These are phyloP conservation scores for Microcebus ravelobensis DNA, from an alignment of 2,113 vertebrate species.

Conservation along the genomic window DNA sequence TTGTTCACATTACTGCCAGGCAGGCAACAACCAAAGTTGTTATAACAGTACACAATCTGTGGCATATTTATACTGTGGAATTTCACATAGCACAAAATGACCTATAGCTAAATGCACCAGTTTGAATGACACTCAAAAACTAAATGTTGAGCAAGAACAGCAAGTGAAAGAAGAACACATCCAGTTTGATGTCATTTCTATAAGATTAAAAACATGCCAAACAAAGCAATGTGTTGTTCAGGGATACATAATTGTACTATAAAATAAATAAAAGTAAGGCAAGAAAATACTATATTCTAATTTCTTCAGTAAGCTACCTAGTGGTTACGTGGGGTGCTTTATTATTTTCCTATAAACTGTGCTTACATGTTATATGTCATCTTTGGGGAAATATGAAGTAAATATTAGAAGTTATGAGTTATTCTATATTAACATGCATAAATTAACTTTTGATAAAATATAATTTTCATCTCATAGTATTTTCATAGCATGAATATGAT, in stretches of 20 bases:
- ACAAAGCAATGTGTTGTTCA: not conserved
- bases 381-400: not conserved
- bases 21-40: not conserved
- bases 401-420: not conserved
- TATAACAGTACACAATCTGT: too few species aligned
- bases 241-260: not conserved
- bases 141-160: not conserved
- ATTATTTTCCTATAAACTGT: not conserved
- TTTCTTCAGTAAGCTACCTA: conserved; percentile 23
- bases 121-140: not conserved
- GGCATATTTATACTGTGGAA: not conserved
- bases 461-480: not conserved
- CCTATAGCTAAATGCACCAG: not conserved
- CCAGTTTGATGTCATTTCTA: not conserved
- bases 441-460: not conserved
- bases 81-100: not conserved
- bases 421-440: not conserved
- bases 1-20: not conserved
- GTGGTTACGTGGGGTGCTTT: not conserved
- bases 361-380: not conserved
- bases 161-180: not conserved
- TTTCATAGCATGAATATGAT: not conserved
- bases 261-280: not conserved
- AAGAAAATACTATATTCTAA: not conserved
- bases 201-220: not conserved